Conservation (phyloP, 2,797 vertebrate genomes). For the Austrolebias charrua region DNA sequence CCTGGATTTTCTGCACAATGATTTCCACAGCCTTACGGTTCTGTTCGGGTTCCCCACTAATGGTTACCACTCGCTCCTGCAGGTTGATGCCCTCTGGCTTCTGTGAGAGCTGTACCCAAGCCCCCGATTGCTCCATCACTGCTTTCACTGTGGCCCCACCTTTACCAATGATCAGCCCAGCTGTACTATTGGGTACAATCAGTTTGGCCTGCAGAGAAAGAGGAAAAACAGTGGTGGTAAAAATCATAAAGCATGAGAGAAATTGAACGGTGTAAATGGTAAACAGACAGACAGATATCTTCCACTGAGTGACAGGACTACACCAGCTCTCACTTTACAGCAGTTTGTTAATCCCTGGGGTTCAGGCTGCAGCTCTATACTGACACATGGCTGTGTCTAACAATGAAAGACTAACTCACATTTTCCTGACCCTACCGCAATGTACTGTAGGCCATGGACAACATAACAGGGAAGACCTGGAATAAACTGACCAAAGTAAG, state of each 20-base stretch:
- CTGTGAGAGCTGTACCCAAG: conserved; percentile 96
- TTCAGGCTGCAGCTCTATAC: conserved; percentile 82
- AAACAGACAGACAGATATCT: conserved; percentile 49
- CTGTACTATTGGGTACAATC: conserved; percentile 95
- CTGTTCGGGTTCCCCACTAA: conserved; percentile 92
- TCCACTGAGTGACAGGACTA: conserved; percentile 65
- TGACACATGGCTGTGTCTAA: conserved; percentile 73
- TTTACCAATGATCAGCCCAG: conserved; percentile 93
- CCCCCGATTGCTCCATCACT: conserved; percentile 95
- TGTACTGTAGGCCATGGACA: conserved; percentile 60
- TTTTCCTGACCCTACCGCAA: conserved; percentile 74
- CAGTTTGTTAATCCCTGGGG: conserved; percentile 82
- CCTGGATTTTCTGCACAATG: conserved; percentile 96
- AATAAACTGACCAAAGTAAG: conserved; percentile 42
- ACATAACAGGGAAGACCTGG: conserved; percentile 49
- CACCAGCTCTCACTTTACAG: conserved; percentile 75
- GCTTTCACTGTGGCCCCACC: conserved; percentile 93
- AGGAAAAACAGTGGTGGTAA: conserved; percentile 60
- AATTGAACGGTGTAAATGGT: conserved; percentile 41
- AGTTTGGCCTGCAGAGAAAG: conserved; percentile 86
- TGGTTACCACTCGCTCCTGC: conserved; percentile 93
- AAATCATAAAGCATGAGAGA: conserved; percentile 42
- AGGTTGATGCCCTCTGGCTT: conserved; percentile 95
- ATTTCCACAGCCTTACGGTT: conserved; percentile 93
- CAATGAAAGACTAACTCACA: conserved; percentile 78